phyloP scores from a whole-genome alignment of 2,113 vertebrate species.

The Grammomys dolichurus region DNA sequence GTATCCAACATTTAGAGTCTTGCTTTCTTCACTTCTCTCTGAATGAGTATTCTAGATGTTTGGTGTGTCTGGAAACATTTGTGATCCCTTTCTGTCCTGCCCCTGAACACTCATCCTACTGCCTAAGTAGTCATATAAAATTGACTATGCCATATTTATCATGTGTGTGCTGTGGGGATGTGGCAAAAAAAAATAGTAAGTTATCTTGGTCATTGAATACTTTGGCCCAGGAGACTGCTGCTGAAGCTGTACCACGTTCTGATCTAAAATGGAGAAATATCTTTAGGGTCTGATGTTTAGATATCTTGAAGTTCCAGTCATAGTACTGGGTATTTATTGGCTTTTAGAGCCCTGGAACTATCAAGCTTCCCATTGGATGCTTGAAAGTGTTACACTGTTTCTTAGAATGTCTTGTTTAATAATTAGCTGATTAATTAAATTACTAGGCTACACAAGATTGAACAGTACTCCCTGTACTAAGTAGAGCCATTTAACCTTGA shows the following conservation, averaged over 20 bases:
- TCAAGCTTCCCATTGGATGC: background rate
- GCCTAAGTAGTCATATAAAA: background rate
- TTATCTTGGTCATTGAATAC: too few relatives aligned
- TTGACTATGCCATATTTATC: background rate
- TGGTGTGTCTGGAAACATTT: background rate
- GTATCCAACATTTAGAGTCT: background rate
- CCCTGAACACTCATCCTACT: fast-evolving
- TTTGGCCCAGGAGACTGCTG: background rate
- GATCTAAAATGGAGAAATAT: background rate
- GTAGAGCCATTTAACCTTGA: background rate
- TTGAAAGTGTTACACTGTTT: background rate
- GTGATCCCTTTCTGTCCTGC: background rate
- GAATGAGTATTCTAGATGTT: background rate
- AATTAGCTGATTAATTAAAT: background rate
- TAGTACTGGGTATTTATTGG: background rate
- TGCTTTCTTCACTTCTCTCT: background rate
- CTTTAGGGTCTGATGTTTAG: background rate
- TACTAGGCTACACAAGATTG: background rate
- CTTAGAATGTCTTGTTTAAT: background rate
- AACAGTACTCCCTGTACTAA: background rate
- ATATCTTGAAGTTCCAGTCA: background rate
- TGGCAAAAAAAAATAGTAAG: background rate
- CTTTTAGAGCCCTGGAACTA: background rate
- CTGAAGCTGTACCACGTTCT: background rate
- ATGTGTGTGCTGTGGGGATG: background rate